phyloP scores from a whole-genome alignment of 2,888 invertebrate species.

The Idaea biselata region DNA sequence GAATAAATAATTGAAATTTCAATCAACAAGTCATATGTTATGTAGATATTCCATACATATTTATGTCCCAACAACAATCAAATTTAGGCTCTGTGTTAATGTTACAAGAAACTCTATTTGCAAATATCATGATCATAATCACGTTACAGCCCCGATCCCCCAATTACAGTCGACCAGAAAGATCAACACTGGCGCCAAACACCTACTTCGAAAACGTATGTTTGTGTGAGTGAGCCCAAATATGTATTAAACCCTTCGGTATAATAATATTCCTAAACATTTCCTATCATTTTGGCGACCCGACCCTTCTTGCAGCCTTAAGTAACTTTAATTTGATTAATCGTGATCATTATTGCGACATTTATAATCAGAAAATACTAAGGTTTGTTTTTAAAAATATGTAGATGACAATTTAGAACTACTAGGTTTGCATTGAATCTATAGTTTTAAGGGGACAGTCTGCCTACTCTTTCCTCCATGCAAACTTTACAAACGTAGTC shows the following conservation, averaged over 20 bases:
- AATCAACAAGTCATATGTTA: conserved; percentile 6
- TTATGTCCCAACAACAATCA: not conserved
- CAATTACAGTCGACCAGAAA: not conserved
- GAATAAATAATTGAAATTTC: not conserved
- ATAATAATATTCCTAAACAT: conserved; percentile 37
- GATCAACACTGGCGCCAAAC: not conserved
- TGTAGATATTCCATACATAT: not conserved
- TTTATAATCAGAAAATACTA: not conserved
- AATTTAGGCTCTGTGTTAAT: not conserved
- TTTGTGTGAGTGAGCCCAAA: conserved; percentile 4
- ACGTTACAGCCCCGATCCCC: not conserved
- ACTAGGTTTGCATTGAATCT: too few species aligned
- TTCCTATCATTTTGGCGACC: conserved; percentile 36
- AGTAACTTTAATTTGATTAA: conserved; percentile 37
- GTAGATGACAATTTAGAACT: too few species aligned
- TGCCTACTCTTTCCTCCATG: too few species aligned
- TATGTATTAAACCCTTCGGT: conserved; percentile 9
- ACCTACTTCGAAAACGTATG: not conserved
- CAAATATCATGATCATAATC: not conserved
- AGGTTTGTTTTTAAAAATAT: not conserved
- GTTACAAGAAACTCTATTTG: not conserved
- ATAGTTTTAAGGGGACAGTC: too few species aligned
- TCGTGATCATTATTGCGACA: conserved; percentile 29
- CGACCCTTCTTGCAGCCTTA: conserved; percentile 29
- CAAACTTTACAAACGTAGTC: too few species aligned